phyloP scores from a whole-genome alignment of 1,140 invertebrate genomes.

The Leptopilina boulardi region DNA sequence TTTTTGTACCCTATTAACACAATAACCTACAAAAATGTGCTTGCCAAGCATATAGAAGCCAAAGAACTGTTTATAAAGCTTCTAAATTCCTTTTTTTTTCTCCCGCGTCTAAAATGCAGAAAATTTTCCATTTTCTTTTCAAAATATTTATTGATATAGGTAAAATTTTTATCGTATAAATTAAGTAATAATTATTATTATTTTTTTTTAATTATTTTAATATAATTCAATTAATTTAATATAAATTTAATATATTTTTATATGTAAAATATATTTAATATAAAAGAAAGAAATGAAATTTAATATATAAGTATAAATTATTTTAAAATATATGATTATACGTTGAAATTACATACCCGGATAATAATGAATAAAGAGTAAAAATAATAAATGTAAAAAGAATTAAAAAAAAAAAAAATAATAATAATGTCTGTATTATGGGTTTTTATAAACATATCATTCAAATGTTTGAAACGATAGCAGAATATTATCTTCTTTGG shows the following conservation, averaged over 20 bases:
- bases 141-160: too few relatives aligned
- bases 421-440: too few relatives aligned
- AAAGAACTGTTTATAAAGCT: slow-evolving; percentile 2
- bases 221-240: too few relatives aligned
- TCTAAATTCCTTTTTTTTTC: too few relatives aligned
- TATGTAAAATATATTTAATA: too few relatives aligned
- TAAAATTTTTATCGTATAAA: too few relatives aligned
- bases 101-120: too few relatives aligned
- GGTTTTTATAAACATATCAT: not conserved
- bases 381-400: not conserved
- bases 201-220: too few relatives aligned
- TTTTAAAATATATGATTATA: too few relatives aligned
- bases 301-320: not conserved
- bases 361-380: not conserved
- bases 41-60: not conserved
- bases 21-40: not conserved
- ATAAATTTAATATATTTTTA: too few relatives aligned
- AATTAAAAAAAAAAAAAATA: not conserved
- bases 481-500: slow-evolving; percentile 21
- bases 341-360: not conserved
- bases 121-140: too few relatives aligned
- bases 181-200: too few relatives aligned
- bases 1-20: not conserved
- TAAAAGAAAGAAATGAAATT: not conserved
- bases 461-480: not conserved